Evolutionary conservation across 2,797 vertebrate genomes (phyloP).

Genomic region (Steatocranus sp.): DNA sequence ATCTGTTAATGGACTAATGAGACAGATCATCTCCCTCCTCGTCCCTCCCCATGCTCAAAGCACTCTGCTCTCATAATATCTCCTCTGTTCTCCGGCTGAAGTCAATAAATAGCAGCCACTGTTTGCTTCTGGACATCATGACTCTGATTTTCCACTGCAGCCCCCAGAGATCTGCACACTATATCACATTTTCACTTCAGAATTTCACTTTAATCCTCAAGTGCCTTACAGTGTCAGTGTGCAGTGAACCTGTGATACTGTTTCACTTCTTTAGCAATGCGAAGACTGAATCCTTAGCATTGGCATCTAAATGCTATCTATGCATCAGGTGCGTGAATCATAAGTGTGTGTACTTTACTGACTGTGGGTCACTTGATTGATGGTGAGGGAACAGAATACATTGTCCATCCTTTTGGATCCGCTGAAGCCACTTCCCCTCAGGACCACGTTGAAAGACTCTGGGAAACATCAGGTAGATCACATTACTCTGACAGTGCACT

Average conservation of each 20-base stretch:
- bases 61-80: slow-evolving; percentile 41
- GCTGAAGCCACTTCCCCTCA: slow-evolving; percentile 84
- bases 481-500: neutral
- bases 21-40: neutral
- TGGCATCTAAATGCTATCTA: neutral
- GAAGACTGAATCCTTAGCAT: neutral
- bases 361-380: slow-evolving; percentile 80
- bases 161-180: neutral
- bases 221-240: neutral
- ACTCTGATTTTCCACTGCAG: slow-evolving; percentile 42
- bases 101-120: slow-evolving; percentile 49
- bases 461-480: slow-evolving; percentile 18
- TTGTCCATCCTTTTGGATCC: slow-evolving; percentile 71
- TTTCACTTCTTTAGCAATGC: neutral
- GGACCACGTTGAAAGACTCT: slow-evolving; percentile 91
- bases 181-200: neutral
- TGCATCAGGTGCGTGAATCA: neutral
- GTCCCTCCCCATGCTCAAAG: neutral
- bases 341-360: slow-evolving; percentile 53
- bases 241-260: neutral
- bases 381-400: slow-evolving; percentile 77
- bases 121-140: slow-evolving; percentile 20
- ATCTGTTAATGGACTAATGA: slow-evolving; percentile 52
- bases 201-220: neutral
- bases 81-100: slow-evolving; percentile 51